Conservation (phyloP, 2,888 invertebrate species). For the Amitus sp. region DNA sequence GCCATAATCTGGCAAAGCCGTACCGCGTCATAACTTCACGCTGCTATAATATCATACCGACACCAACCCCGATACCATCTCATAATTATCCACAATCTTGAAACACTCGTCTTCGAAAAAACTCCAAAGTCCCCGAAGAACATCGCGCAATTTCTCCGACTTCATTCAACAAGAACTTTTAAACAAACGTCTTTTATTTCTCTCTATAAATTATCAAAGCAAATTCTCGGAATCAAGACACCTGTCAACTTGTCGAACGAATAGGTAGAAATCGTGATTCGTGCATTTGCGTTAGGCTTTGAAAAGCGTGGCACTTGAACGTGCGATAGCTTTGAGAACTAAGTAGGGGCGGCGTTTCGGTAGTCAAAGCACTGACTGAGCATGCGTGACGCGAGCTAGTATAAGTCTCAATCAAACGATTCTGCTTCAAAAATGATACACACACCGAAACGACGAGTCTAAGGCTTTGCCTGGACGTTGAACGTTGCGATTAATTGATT, state of each 20-base stretch:
- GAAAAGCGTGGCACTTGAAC: no score
- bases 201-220: no score
- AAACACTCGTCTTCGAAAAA: not conserved
- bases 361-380: constrained; percentile 60
- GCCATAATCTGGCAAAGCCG: constrained; percentile 62
- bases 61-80: constrained; percentile 3
- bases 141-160: constrained; percentile 22
- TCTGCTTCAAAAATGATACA: no score
- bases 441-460: no score
- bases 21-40: constrained; percentile 58
- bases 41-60: constrained; percentile 21
- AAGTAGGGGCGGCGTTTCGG: constrained; percentile 46
- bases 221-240: no score
- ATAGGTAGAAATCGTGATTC: no score
- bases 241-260: not conserved
- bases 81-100: no score
- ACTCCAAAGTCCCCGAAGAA: not conserved
- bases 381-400: constrained; percentile 53
- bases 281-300: no score
- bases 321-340: constrained; percentile 17
- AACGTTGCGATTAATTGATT: constrained; percentile 16
- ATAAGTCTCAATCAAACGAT: constrained; percentile 9
- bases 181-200: no score
- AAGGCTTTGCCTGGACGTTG: constrained; percentile 34
- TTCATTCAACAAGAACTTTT: constrained; percentile 21